These are phyloP conservation scores for Scolopax bukidnonensis DNA, from an alignment of 2,797 vertebrate species.

Conservation along the genomic window DNA sequence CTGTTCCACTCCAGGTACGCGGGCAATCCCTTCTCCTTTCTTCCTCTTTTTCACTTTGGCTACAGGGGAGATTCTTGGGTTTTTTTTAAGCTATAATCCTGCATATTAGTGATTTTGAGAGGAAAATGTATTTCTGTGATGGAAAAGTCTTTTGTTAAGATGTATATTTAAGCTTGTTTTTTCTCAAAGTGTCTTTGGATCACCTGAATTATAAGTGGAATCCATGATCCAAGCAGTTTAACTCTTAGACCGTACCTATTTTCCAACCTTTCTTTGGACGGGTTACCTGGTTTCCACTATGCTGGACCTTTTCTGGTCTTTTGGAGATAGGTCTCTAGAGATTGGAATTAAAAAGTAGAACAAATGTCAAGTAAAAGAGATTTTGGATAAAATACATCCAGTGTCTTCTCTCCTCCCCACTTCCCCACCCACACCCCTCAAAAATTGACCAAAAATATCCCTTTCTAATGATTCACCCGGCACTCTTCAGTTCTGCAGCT, in stretches of 20 bases:
- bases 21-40: background rate
- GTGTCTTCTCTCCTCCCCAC: background rate
- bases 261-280: background rate
- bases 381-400: conserved; percentile 5
- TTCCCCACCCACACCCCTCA: conserved; percentile 29
- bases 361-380: background rate
- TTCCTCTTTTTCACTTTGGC: background rate
- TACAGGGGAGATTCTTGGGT: background rate
- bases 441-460: conserved; percentile 58
- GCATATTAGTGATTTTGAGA: background rate
- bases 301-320: background rate
- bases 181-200: background rate
- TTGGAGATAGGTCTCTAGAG: background rate
- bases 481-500: conserved; percentile 58
- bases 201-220: background rate
- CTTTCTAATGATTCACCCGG: conserved; percentile 67
- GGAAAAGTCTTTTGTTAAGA: background rate
- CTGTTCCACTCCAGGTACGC: conserved; percentile 88
- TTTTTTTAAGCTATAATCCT: background rate
- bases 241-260: background rate
- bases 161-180: background rate
- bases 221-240: background rate
- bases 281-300: background rate
- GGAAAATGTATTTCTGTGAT: background rate
- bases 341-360: background rate